Percentiles rank a stretch among this genome's conserved stretches.
These are phyloP conservation scores for Melanotaenia parkinsoni DNA, from an alignment of 2,797 vertebrate species.

Conservation along the genomic window DNA sequence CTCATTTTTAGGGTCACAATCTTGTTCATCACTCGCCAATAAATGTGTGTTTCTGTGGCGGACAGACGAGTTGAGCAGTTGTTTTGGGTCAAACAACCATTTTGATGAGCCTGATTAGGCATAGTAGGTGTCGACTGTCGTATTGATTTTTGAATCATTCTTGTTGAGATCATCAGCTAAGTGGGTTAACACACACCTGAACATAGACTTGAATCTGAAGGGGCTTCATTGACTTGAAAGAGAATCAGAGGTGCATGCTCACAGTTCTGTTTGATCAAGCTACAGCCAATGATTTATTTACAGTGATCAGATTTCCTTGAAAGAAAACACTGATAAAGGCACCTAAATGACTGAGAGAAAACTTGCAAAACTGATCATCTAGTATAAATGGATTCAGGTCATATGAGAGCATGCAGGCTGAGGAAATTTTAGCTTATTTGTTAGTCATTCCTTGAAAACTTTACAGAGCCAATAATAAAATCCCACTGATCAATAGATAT, in stretches of 20 bases:
- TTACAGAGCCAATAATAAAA: neutral
- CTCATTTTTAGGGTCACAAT: conserved; percentile 56
- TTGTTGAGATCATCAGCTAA: conserved; percentile 65
- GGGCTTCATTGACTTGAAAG: conserved; percentile 39
- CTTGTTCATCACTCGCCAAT: conserved; percentile 59
- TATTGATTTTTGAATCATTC: conserved; percentile 69
- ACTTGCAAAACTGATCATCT: neutral
- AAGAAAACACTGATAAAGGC: conserved; percentile 9
- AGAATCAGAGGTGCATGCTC: conserved; percentile 17
- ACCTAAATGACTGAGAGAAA: conserved; percentile 2
- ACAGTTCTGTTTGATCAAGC: conserved; percentile 3
- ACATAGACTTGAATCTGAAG: conserved; percentile 38
- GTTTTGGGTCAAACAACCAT: conserved; percentile 59
- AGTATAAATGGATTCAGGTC: neutral
- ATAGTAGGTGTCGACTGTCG: conserved; percentile 62
- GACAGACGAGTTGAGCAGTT: conserved; percentile 33
- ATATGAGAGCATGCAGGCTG: neutral
- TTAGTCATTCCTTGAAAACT: neutral
- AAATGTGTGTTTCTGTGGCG: conserved; percentile 37
- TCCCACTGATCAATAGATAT: neutral
- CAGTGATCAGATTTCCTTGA: conserved; percentile 27
- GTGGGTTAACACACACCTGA: conserved; percentile 50
- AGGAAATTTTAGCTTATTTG: neutral
- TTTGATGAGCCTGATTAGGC: conserved; percentile 62
- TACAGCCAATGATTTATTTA: conserved; percentile 36